Base-by-base conservation (phyloP, 2,113 vertebrate genomes). In the Caranx ignobilis region DNA sequence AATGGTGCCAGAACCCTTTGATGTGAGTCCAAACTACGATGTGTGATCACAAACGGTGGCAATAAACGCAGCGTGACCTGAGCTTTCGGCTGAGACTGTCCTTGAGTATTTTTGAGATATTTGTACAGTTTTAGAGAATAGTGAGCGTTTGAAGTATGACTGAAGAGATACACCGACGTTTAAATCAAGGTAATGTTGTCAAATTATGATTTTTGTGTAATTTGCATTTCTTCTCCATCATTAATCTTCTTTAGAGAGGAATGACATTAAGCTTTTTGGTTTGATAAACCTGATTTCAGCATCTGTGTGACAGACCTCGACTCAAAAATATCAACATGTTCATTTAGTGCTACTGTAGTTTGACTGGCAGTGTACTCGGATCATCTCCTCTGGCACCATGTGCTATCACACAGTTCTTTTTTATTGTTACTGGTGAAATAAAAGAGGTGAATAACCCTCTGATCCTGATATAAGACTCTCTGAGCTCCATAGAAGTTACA, bases 351-450 rank as follows among this genome's bases (percentile, higher is more conserved):
- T 57, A 31, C 67, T 78, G 71, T 57, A 34, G 45, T 47, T 56
- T 59, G 50, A 67, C 75, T 89, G 90, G 92, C 89, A 93, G 90
- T 92, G 85, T 82, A 87, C 54, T 68, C 37, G 63, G 70, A 70
- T 81, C 32, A 47, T 61, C 79, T 84, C 72, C 55, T 82, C 69
- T 73, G 70, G 66, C 66, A 54, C 31, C 34, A 26, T 71, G 62
- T 74, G 59, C 60, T 21, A 35, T 16, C 66, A 0, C 18, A 16
- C 60, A 48, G 64, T 39, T 39, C 5, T 15, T n/a, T 34, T 15
- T n/a, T 34, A 32, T 59, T 11, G 19, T 66, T 68, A 48, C 2
- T 32, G 18, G 31, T 65, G 61, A 79, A 64, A 64, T 16, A 15
- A 85, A 67, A 39, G 34, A 66, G 52, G 48, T 13, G 7, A 32